Evolutionary conservation across 2,113 vertebrate genomes (phyloP).

Genomic region (Psittacula cyanocephala): DNA sequence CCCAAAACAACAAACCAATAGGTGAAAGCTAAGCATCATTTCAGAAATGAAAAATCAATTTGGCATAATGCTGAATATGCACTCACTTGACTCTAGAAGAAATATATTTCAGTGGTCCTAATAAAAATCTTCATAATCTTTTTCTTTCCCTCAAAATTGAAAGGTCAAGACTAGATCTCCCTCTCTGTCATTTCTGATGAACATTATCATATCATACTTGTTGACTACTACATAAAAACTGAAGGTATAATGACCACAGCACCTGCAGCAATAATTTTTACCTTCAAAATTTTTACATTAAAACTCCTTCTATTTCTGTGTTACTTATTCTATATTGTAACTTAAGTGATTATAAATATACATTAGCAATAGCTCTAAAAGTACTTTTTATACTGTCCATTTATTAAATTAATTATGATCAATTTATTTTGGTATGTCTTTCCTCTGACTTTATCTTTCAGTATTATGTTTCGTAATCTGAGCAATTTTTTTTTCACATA

Average conservation of each 20-base stretch:
- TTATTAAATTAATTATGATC: not conserved
- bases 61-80: not conserved
- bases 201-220: conserved; percentile 40
- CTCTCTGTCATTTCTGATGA: conserved; percentile 52
- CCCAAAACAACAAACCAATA: not conserved
- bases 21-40: not conserved
- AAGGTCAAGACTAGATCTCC: conserved; percentile 21
- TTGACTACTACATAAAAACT: conserved; percentile 32
- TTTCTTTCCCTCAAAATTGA: conserved; percentile 54
- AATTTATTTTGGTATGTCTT: not conserved
- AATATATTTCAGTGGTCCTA: not conserved
- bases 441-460: not conserved
- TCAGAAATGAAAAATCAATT: not conserved
- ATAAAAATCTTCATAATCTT: conserved; percentile 33
- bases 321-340: not conserved
- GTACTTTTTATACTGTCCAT: not conserved
- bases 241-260: conserved; percentile 17
- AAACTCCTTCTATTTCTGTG: not conserved
- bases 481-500: not conserved
- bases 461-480: not conserved
- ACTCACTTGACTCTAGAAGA: not conserved
- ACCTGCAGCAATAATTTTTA: conserved; percentile 44
- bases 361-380: conserved; percentile 38
- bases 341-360: conserved; percentile 31
- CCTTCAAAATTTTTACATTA: not conserved